Base-by-base conservation (phyloP, 2,797 vertebrate genomes). In the Prunella strophiata region DNA sequence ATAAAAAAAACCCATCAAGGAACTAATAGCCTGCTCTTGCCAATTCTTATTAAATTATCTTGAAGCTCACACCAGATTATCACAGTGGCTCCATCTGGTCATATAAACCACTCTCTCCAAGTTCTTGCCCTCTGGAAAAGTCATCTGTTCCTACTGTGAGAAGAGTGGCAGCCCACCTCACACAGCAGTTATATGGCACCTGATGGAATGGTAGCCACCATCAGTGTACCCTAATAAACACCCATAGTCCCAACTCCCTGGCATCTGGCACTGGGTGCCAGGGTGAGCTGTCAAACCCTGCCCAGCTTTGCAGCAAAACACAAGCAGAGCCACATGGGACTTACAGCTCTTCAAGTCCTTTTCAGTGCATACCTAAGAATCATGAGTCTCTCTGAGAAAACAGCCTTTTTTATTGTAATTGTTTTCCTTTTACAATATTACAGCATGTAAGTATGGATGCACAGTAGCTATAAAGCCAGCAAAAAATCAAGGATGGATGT, bases 1-100 rank as follows among this genome's bases (percentile, higher is more conserved):
- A 61, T 76, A 50, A 95, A 93, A 74, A 89, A 72, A 40, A 16
- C 0, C 1, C 13, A 21, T 34, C 42, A 76, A 82, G 34, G 59
- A 89, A 71, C 42, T 61, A 80, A 80, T 4, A 8, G 71, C 11
- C 27, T 58, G 13, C 30, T 71, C 42, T 71, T 92, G 89, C 84
- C 94, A 93, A 68, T 91, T 91, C 91, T 58, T 85, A 83, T 72
- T 83, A 77, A 80, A 81, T 75, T 81, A 68, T 89, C 82, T 92
- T 62, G 42, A 72, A 92, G 42, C 27, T 78, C 51, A 65, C 45
- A 87, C 51, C 47, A 92, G 50, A 94, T 85, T 81, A 92, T 70
- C 48, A 61, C 45, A 75, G 58, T 48, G 48, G 22, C 43, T 85
- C 79, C 82, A 89, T 88, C 79, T 93, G 85, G 88, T 68, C 51